Evolutionary conservation across 53 echinoderm and acorn worm species (phyloP), one percentile per base, ranked within the genome.

Genomic region (Holothuria leucospilota): DNA sequence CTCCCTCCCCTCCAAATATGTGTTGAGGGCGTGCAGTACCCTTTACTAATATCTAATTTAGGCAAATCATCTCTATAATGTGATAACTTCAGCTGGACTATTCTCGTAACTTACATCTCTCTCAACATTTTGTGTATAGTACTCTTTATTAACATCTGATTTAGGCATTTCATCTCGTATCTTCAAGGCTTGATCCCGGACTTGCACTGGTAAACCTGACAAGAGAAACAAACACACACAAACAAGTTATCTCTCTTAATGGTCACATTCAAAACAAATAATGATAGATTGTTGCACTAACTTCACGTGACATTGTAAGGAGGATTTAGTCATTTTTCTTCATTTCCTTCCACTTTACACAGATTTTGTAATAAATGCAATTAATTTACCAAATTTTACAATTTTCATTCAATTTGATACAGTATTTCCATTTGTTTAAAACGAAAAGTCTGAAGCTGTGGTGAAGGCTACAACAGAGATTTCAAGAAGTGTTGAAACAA

Each of bases 131-230:
- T 97, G 98, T 81, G 98, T 91, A 77, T 97, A 97, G 73, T 93
- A 97, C 71, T 97, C 98, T 72, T 97, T 97, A 66, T 97, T 97
- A 59, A 97, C 98, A 71, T 97, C 98, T 20, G 98, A 97, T 68
- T 97, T 97, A 30, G 98, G 98, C 98, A 97, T 97, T 10, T 97
- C 98, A 90, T 97, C 98, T 88, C 93, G 91, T 77, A 97, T 86
- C 75, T 78, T 97, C 46, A 97, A 89, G 25, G 98, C 98, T 24
- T 91, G 86, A 83, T 97, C 98, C 65, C 98, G 73, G 0, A 97
- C 98, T 75, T 97, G 98, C 34, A 97, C 93, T 1, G 98, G 98
- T 66, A 97, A 91, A 42, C 98, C 98, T 97, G 88, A 5, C 21
- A 81, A 51, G n/a, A 29, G 18, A 84, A 21, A 38, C n/a, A 26